These are phyloP conservation scores for Micropterix aruncella DNA, from an alignment of 2,888 invertebrate species.

Conservation along the genomic window DNA sequence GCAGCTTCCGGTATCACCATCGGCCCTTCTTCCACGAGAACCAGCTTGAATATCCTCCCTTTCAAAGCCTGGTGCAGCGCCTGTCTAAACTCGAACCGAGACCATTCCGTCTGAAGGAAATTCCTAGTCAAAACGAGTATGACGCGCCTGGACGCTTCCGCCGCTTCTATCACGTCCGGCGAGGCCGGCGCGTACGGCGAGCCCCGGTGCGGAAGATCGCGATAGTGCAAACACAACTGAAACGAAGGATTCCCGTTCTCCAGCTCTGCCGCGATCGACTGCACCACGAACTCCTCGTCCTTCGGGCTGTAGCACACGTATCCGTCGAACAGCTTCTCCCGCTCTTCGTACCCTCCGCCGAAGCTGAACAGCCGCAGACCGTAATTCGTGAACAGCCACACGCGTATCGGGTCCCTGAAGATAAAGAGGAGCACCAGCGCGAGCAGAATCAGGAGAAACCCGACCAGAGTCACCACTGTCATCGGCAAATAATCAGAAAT, in stretches of 20 bases:
- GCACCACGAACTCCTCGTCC: constrained; percentile 81
- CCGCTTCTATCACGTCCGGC: constrained; percentile 69
- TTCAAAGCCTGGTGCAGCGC: constrained; percentile 81
- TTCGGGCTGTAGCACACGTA: constrained; percentile 87
- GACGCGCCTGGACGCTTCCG: constrained; percentile 76
- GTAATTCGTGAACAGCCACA: constrained; percentile 80
- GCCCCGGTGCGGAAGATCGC: constrained; percentile 66
- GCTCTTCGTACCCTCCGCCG: constrained; percentile 56
- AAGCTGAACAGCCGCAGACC: constrained; percentile 70
- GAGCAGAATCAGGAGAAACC: constrained; percentile 63
- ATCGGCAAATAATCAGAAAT: constrained; percentile 75
- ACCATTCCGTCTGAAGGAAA: constrained; percentile 89
- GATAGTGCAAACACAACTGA: constrained; percentile 76
- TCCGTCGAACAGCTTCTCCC: constrained; percentile 80
- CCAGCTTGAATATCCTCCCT: constrained; percentile 71
- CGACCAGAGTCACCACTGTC: constrained; percentile 65
- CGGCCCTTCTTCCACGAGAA: constrained; percentile 77
- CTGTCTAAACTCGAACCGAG: constrained; percentile 78
- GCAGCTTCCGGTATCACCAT: constrained; percentile 63
- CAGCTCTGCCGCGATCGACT: constrained; percentile 69
- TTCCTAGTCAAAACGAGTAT: constrained; percentile 78
- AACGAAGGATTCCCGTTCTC: constrained; percentile 72
- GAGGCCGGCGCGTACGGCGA: constrained; percentile 56
- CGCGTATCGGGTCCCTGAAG: constrained; percentile 72
- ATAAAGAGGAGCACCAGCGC: constrained; percentile 67